phyloP scores from a whole-genome alignment of 2,797 vertebrate genomes.

The Zenarchopterus dispar region DNA sequence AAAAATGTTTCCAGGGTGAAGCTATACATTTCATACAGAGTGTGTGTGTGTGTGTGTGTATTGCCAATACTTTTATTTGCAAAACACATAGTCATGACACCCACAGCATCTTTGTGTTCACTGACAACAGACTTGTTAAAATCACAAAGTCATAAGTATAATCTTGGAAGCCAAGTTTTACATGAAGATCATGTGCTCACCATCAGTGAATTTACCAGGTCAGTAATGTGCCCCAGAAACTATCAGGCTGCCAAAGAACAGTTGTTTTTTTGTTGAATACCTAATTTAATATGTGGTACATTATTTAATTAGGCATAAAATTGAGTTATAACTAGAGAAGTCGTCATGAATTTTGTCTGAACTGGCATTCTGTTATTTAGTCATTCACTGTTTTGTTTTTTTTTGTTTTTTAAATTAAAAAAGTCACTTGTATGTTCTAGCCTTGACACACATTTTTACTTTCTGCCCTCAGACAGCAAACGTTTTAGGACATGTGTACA shows the following conservation, averaged over 20 bases:
- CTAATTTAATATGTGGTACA: conserved; percentile 4
- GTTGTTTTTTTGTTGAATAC: conserved; percentile 16
- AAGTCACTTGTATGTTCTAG: no score
- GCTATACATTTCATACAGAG: neutral
- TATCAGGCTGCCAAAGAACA: neutral
- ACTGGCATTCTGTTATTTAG: neutral
- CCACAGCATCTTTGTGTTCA: conserved; percentile 13
- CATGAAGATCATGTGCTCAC: conserved; percentile 14
- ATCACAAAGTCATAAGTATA: neutral
- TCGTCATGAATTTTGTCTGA: neutral
- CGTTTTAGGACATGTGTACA: neutral
- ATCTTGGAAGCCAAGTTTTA: neutral
- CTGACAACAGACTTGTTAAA: conserved; percentile 3
- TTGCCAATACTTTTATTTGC: conserved; percentile 9
- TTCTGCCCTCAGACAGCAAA: neutral
- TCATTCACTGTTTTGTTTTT: neutral
- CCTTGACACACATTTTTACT: no score
- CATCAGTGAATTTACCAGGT: conserved; percentile 1
- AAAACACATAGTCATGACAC: conserved; percentile 16
- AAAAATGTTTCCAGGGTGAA: neutral
- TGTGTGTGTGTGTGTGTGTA: no score
- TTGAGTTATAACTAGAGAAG: neutral
- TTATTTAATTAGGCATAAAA: conserved; percentile 23
- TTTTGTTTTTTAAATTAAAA: no score
- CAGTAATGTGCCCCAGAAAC: neutral